A percentile compares a stretch with the other conserved stretches of the same genome.
Evolutionary conservation across 2,797 vertebrate species (phyloP).

Genomic region (Semaprochilodus insignis): DNA sequence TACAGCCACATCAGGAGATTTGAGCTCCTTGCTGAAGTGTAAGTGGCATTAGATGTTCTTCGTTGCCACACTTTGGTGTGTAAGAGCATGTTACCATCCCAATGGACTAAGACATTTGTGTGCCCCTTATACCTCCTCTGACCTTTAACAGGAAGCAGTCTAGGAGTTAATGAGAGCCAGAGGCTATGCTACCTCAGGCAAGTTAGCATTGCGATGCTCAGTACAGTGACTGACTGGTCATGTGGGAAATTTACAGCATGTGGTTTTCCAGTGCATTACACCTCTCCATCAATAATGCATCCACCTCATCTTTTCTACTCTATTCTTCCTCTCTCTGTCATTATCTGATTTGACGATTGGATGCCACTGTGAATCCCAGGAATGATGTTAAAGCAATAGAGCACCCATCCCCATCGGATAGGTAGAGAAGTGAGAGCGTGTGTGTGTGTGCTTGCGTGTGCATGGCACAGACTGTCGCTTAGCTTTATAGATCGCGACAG

Average conservation of each 20-base stretch:
- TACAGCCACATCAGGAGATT: conserved; percentile 2
- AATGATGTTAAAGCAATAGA: conserved; percentile 23
- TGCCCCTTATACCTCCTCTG: conserved; percentile 10
- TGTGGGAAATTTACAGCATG: conserved; percentile 31
- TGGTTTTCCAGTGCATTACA: conserved; percentile 44
- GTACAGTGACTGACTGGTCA: conserved; percentile 35
- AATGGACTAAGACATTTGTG: conserved; percentile 13
- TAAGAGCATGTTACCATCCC: conserved; percentile 12
- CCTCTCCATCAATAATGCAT: conserved; percentile 39
- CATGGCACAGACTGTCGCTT: conserved; percentile 13
- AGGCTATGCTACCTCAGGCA: conserved; percentile 29
- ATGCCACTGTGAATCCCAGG: conserved; percentile 20
- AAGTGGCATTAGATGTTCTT: not conserved
- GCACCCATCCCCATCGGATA: conserved; percentile 34
- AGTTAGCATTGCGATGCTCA: conserved; percentile 31
- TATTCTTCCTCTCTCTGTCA: conserved; percentile 15
- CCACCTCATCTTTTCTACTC: conserved; percentile 15
- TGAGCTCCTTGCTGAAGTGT: not conserved
- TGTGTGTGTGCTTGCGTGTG: conserved; percentile 15
- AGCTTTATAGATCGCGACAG: conserved; percentile 25
- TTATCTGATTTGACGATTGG: conserved; percentile 35
- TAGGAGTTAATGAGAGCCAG: conserved; percentile 40
- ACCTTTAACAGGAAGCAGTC: conserved; percentile 29
- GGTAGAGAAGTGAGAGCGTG: not conserved
- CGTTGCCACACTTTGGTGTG: conserved; percentile 3